Base-by-base conservation (phyloP, 2,888 invertebrate species). In the Aethes cnicana region DNA sequence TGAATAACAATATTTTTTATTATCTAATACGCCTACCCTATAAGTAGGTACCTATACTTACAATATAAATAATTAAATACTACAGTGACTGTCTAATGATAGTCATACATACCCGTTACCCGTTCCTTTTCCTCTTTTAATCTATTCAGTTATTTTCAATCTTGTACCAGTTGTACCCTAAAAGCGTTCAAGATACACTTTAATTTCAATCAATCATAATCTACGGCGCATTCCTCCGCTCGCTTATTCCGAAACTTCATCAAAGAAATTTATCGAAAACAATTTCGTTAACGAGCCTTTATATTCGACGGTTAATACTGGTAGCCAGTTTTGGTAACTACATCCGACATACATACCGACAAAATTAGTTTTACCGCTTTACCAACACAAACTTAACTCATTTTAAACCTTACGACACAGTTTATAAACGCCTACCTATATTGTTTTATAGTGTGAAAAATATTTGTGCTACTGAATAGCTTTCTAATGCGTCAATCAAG, bases 401-500 rank as follows among this genome's bases (percentile, higher is more conserved):
- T 53, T 69, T 54, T 39, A 55, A 58, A 59, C 73, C 67, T 58
- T 79, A 76, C 63, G 18, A 7, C 56, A 17, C 57, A 17, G 50
- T 6, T n/a, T 12, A 23, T 65, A 66, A 58, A 57, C 39, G 50
- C 48, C 49, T 16, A 26, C 56, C 2, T 43, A 12, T 20, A 20
- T 33, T 33, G 32, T 39, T 26, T 33, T 7, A n/a, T n/a, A 33
- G 11, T 7, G 36, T 21, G 8, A 25, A 33, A 32, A 41, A 39
- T 35, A 6, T 30, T 33, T 36, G 35, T 57, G 43, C 30, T 60
- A 59, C 58, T 46, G 55, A 55, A 58, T 57, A 64, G 74, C 79
- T 81, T 80, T 82, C 77, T 77, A 79, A n/a, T 60, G 66, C 74
- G 75, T 82, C 80, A 79, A 80, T 81, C 81, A 79, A 49, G 61